These are phyloP conservation scores for Drosophila meridiana DNA, from an alignment of 2,888 invertebrate genomes.

Conservation along the genomic window DNA sequence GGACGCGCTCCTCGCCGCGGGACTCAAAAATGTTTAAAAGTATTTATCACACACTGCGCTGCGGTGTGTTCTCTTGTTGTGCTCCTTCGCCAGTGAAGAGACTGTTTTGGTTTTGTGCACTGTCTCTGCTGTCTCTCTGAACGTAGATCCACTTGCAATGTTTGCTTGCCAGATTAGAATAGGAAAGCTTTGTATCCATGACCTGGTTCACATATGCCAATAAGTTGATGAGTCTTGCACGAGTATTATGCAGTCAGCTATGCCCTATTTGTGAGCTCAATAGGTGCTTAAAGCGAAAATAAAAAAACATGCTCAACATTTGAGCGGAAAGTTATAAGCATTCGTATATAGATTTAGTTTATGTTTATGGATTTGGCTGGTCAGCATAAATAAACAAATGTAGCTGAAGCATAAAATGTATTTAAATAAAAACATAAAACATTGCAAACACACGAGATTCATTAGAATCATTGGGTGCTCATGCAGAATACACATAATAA, in stretches of 20 bases:
- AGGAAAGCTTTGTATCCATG: background rate
- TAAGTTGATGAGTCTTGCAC: background rate
- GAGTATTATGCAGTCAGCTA: background rate
- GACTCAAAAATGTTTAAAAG: slow-evolving; percentile 31
- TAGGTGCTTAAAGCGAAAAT: slow-evolving; percentile 23
- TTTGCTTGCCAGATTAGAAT: background rate
- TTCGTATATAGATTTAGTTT: slow-evolving; percentile 45
- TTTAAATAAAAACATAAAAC: slow-evolving; percentile 19
- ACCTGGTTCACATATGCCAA: background rate
- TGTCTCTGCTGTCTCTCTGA: background rate
- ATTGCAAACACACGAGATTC: too few relatives aligned
- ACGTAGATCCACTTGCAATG: background rate
- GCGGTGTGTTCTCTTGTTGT: background rate
- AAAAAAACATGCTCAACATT: slow-evolving; percentile 42
- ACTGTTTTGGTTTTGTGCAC: background rate
- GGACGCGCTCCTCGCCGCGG: slow-evolving; percentile 24
- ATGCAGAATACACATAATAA: background rate
- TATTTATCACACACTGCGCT: slow-evolving; percentile 40
- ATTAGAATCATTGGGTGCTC: background rate
- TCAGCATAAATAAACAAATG: slow-evolving; percentile 46
- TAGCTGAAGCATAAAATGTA: slow-evolving; percentile 22
- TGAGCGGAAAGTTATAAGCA: slow-evolving; percentile 23
- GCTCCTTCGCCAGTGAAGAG: background rate
- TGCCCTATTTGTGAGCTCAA: background rate
- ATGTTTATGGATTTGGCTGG: slow-evolving; percentile 50